Evolutionary conservation across 64 coral and sea anemone genomes (phyloP).

Genomic region (Montipora capricornis): DNA sequence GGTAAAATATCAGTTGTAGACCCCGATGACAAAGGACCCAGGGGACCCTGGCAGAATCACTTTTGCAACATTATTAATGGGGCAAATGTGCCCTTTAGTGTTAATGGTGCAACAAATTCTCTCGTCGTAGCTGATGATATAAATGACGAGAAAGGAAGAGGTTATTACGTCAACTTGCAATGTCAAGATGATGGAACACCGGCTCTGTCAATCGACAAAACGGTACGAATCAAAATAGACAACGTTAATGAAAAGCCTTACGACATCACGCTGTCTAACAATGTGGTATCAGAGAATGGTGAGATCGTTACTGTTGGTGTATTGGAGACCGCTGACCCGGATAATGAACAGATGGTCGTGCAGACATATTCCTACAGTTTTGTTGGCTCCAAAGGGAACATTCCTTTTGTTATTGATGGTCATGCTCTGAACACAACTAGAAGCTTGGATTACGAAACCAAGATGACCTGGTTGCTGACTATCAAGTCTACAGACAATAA

Average conservation of each 20-base stretch:
- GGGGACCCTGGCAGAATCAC: conserved; percentile 74
- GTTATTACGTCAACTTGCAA: conserved; percentile 38
- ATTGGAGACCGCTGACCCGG: conserved; percentile 75
- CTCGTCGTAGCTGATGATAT: conserved; percentile 44
- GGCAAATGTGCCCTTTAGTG: conserved; percentile 34
- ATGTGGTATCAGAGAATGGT: conserved; percentile 65
- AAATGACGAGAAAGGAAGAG: conserved; percentile 50
- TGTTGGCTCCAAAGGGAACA: neutral
- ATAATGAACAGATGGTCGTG: conserved; percentile 70
- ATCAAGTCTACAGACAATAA: conserved; percentile 82
- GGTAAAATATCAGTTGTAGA: conserved; percentile 60
- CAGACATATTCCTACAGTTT: conserved; percentile 82
- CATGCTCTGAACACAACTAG: conserved; percentile 66
- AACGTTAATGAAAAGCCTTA: conserved; percentile 65
- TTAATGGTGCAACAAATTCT: conserved; percentile 38
- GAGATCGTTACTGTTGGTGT: conserved; percentile 59
- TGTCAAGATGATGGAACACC: conserved; percentile 58
- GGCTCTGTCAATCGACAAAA: conserved; percentile 51
- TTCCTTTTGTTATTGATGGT: conserved; percentile 73
- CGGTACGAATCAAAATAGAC: conserved; percentile 13
- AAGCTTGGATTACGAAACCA: conserved; percentile 90
- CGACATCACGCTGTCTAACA: conserved; percentile 58
- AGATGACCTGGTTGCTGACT: conserved; percentile 31
- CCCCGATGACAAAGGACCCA: conserved; percentile 64
- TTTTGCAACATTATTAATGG: conserved; percentile 34